Base-by-base conservation (phyloP, 2,888 invertebrate genomes). In the Rhabditoides inermis region DNA sequence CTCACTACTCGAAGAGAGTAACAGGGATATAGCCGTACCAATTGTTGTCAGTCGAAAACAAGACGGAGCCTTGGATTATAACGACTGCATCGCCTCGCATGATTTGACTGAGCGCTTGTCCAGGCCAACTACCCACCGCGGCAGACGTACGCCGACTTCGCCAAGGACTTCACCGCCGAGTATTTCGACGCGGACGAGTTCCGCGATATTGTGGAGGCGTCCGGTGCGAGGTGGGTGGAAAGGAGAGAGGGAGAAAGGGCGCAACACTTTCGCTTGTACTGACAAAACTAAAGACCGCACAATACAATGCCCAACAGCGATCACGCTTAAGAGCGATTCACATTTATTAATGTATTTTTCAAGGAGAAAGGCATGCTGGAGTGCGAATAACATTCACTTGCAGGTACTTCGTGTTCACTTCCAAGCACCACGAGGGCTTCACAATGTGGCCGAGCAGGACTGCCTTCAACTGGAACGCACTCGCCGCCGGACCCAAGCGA, bases 141-240 rank as follows among this genome's bases (percentile, higher is more conserved):
- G 46, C 90, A 88, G 72, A 85, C 86, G 0, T 95, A 95, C 78
- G 89, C 89, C 73, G 88, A 92, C 53, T 92, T 94, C 79, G 92
- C 86, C 0, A 60, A 60, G 46, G 68, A 70, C 73, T 92, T 94
- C 70, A 89, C 85, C 1, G 88, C 90, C 0, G 89, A 90, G 77
- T 86, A 91, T 72, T 94, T 86, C 73, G 83, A 91, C 76, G 84
- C 92, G 0, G 79, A 83, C 0, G 80, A 85, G 68, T 94, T 92
- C 90, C 88, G 88, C 0, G 79, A 85, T 49, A 79, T 92, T 12
- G 88, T 94, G 70, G 77, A 82, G 45, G 84, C 84, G 56, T 84
- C 92, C 39, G 92, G 92, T 45, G 94, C 91, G 42, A 88, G 84
- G 85, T 88, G 36, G 40, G 48, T 18, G 10, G n/a, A n/a, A n/a